Percentiles rank a stretch among this genome's conserved stretches.
phyloP scores from a whole-genome alignment of 1,140 invertebrate genomes.

The Onthophagus taurus region DNA sequence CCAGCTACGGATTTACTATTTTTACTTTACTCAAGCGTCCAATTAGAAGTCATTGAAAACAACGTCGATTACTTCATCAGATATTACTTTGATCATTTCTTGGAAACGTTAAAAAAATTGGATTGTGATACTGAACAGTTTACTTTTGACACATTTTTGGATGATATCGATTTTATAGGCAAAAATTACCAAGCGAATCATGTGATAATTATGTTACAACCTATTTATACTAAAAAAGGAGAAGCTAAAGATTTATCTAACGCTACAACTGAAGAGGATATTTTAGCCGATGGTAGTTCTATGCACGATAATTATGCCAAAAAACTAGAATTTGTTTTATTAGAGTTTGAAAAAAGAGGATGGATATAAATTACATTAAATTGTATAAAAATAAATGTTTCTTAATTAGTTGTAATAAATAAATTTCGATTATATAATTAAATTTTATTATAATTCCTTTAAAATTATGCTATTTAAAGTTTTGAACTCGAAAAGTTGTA shows the following conservation, averaged over 20 bases:
- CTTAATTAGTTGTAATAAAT: too few species aligned
- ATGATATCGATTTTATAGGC: conserved; percentile 9
- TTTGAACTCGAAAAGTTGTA: too few species aligned
- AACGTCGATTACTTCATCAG: conserved; percentile 37
- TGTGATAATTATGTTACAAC: not conserved
- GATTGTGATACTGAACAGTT: conserved; percentile 12
- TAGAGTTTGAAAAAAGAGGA: not conserved
- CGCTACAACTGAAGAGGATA: not conserved
- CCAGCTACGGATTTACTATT: conserved; percentile 44
- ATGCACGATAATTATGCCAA: not conserved
- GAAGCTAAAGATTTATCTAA: not conserved
- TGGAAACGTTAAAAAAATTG: conserved; percentile 20
- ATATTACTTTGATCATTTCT: conserved; percentile 41
- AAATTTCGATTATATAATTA: too few species aligned
- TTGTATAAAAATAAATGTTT: too few species aligned
- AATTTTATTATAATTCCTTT: too few species aligned
- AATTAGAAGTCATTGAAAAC: conserved; percentile 28
- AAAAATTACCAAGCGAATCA: not conserved
- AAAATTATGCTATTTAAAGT: too few species aligned
- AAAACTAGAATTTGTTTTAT: not conserved
- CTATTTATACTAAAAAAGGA: not conserved
- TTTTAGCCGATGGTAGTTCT: not conserved
- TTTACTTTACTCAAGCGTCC: conserved; percentile 42
- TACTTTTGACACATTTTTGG: conserved; percentile 12
- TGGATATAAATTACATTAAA: conserved; percentile 2